phyloP scores from a whole-genome alignment of 2,113 vertebrate genomes.

The Corynorhinus townsendii region DNA sequence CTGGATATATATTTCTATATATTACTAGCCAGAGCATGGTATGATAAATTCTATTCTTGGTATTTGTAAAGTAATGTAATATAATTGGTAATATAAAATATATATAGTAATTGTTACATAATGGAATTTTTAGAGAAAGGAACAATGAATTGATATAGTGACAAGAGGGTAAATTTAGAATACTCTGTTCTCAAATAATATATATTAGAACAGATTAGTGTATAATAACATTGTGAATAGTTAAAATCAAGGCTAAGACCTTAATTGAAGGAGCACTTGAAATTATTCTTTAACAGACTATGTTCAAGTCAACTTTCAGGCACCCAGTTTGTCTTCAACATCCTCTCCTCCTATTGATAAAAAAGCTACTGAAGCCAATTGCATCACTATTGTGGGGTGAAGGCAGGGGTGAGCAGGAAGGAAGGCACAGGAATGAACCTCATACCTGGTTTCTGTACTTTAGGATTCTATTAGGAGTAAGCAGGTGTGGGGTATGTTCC shows the following conservation, averaged over 20 bases:
- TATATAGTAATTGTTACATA: not conserved
- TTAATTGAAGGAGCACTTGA: not conserved
- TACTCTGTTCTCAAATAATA: not conserved
- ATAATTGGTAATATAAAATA: not conserved
- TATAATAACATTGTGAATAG: not conserved
- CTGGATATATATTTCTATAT: not conserved
- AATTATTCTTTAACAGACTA: not conserved
- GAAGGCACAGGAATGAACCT: not conserved
- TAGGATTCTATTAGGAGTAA: not conserved
- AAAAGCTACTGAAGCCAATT: not conserved
- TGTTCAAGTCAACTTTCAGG: not conserved
- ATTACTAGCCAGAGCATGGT: not conserved
- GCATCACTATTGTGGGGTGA: not conserved
- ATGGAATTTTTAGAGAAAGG: not conserved
- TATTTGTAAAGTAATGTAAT: not conserved
- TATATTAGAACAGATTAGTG: not conserved
- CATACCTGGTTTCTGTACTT: not conserved
- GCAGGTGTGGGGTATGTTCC: not conserved
- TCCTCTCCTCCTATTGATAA: not conserved
- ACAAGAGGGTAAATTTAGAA: constrained; percentile 28
- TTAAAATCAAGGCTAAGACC: constrained; percentile 11
- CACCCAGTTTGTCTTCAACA: not conserved
- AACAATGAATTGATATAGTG: not conserved
- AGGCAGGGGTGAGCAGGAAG: not conserved
- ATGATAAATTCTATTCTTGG: not conserved